These are phyloP conservation scores for Apocheima hispidaria DNA, from an alignment of 2,888 invertebrate genomes.

Conservation along the genomic window DNA sequence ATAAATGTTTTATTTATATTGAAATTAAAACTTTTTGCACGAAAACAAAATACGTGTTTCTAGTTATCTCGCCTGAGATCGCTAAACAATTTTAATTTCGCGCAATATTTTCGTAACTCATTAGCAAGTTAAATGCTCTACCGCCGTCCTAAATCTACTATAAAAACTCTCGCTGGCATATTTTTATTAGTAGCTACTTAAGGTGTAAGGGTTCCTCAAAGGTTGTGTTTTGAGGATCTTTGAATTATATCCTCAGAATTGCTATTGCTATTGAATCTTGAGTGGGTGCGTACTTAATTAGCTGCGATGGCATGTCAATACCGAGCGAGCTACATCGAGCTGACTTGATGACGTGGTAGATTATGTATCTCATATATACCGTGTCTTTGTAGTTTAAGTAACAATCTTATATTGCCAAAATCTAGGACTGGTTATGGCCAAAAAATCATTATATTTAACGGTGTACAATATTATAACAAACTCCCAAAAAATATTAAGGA, in stretches of 20 bases:
- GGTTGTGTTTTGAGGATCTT: not conserved
- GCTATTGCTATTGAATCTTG: constrained; percentile 4
- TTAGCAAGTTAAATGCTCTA: constrained; percentile 62
- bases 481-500: too few relatives aligned
- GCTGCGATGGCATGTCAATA: not conserved
- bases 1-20: constrained; percentile 23
- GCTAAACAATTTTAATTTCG: constrained; percentile 54
- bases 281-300: not conserved
- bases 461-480: too few relatives aligned
- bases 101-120: constrained; percentile 57
- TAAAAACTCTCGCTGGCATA: constrained; percentile 6
- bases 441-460: too few relatives aligned
- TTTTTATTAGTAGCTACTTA: constrained; percentile 13
- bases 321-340: too few relatives aligned
- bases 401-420: too few relatives aligned
- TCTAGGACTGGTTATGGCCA: too few relatives aligned
- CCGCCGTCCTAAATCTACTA: constrained; percentile 21
- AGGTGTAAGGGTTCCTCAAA: not conserved
- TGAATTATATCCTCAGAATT: not conserved
- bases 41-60: constrained; percentile 21
- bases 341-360: too few relatives aligned
- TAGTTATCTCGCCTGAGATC: constrained; percentile 33
- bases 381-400: too few relatives aligned
- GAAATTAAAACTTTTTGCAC: constrained; percentile 31
- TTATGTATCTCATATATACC: too few relatives aligned